Evolutionary conservation across 2,888 invertebrate species (phyloP).

Genomic region (Oligia latruncula): DNA sequence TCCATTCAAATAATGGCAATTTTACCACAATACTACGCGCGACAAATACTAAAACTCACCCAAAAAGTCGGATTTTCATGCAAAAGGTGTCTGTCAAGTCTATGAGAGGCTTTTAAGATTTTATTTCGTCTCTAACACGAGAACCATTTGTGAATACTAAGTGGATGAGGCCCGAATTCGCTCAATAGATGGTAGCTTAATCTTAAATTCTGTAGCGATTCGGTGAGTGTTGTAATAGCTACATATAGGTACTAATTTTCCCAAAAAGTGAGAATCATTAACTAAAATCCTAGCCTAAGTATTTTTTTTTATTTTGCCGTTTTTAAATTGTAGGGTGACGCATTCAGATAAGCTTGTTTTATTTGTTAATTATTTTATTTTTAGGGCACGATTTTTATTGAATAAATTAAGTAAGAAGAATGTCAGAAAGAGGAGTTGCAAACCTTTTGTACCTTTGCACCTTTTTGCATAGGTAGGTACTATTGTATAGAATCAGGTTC

Average conservation of each 20-base stretch:
- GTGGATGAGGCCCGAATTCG: slow-evolving; percentile 19
- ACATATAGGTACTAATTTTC: background rate
- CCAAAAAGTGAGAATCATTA: background rate
- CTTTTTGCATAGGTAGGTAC: background rate
- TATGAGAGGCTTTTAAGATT: slow-evolving; percentile 26
- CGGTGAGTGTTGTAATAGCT: slow-evolving; percentile 20
- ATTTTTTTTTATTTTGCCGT: background rate
- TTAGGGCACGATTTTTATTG: background rate
- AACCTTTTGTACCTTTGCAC: background rate
- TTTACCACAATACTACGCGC: slow-evolving; percentile 17
- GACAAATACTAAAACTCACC: slow-evolving; percentile 1
- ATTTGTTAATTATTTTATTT: background rate
- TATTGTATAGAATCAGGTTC: background rate
- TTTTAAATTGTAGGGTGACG: background rate
- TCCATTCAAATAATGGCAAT: slow-evolving; percentile 18
- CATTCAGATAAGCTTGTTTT: background rate
- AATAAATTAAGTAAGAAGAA: background rate
- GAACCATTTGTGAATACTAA: slow-evolving; percentile 54
- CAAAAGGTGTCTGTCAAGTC: slow-evolving; percentile 20
- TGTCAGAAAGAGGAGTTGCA: background rate
- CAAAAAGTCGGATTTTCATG: slow-evolving; percentile 32
- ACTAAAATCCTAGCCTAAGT: background rate
- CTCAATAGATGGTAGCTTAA: slow-evolving; percentile 3
- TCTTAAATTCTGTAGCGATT: slow-evolving; percentile 17
- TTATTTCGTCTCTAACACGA: slow-evolving; percentile 37